Evolutionary conservation across 1,140 invertebrate genomes (phyloP), one percentile per base, ranked within the genome.

Genomic region (Phymorhynchus buccinoides): DNA sequence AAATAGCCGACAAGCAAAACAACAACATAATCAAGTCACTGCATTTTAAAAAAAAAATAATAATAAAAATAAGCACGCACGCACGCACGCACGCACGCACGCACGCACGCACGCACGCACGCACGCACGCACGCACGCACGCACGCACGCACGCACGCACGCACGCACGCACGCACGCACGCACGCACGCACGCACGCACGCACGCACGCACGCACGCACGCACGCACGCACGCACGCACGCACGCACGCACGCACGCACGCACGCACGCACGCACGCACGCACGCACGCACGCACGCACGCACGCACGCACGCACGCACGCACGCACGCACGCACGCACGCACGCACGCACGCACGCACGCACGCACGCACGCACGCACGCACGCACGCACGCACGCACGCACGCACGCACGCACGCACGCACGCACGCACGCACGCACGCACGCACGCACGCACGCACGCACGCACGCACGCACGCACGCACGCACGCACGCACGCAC

Each of bases 321-420:
- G 39, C 75, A 41, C 75, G 27, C 75, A 41, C 75, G 27, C 75
- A 41, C 75, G 27, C 75, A 41, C 75, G 27, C 75, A 41, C 75
- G 27, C 75, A 18, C 14, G 4, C 75, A 18, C 75, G 16, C 75
- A 3, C 75, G 16, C 75, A 3, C 75, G 16, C 75, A 18, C 75
- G 16, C 75, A 18, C 75, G 27, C 75, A 18, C 75, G 27, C 75
- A 18, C 75, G 27, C 75, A 18, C 75, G 27, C 75, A 18, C 75
- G 27, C 75, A 41, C 75, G 16, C 75, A 41, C 75, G 16, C 75
- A 41, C 75, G 16, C 75, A 41, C 75, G n/a, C 75, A 78, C 75
- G n/a, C 75, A 78, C 75, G 41, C 75, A 37, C 75, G n/a, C 75
- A 78, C 75, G 39, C 75, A 78, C 75, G 39, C 41, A 39, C 75